Percentiles rank a stretch among this genome's conserved stretches.
Conservation (phyloP, 2,888 invertebrate genomes). For the Rhimphoctona megacephalus region DNA sequence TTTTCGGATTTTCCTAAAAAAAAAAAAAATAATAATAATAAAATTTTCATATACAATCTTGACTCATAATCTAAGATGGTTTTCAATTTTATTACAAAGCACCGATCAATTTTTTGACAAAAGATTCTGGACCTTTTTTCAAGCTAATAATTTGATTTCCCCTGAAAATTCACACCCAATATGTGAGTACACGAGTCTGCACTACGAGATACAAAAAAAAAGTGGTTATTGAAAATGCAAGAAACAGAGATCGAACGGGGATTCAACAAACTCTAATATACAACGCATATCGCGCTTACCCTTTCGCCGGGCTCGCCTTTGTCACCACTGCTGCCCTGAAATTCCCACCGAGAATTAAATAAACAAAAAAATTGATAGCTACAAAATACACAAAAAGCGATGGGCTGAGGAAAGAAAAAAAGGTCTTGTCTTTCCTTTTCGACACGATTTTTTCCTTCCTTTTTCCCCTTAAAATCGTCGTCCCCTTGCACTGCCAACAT, state of each 20-base stretch:
- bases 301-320: constrained; percentile 91
- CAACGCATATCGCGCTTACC: constrained; percentile 86
- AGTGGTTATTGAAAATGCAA: constrained; percentile 4
- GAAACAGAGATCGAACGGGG: constrained; percentile 15
- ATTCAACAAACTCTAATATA: constrained; percentile 36
- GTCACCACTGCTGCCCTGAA: constrained; percentile 91
- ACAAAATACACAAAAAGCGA: constrained; percentile 18
- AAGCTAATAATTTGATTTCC: neutral
- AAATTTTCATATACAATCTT: neutral
- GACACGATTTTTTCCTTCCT: constrained; percentile 4
- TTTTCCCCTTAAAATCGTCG: constrained; percentile 14
- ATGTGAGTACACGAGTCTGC: constrained; percentile 7
- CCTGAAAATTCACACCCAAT: neutral
- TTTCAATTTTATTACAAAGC: neutral
- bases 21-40: neutral
- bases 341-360: constrained; percentile 76
- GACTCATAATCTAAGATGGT: neutral
- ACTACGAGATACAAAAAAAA: neutral
- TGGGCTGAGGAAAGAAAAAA: constrained; percentile 17
- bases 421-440: constrained; percentile 9
- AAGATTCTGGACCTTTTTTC: neutral
- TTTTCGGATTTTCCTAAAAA: too few relatives aligned
- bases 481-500: constrained; percentile 73
- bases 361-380: constrained; percentile 43
- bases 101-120: neutral